Base-by-base conservation (phyloP, 2,888 invertebrate species). In the Harpalus rubripes region DNA sequence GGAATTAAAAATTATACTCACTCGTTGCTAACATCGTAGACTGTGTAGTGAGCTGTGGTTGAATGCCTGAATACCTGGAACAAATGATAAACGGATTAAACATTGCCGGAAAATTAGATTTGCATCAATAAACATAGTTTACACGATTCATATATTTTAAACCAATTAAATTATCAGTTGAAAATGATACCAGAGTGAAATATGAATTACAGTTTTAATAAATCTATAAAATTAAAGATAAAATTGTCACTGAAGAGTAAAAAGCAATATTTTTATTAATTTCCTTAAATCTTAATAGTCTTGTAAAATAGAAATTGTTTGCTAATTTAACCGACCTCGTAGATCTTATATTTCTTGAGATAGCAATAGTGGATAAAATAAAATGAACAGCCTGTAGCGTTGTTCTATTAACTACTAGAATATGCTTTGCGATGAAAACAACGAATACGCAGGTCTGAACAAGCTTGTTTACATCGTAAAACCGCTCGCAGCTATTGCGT, bases 11-110 rank as follows among this genome's bases (percentile, higher is more conserved):
- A 10, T 22, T 0, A 63, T 61, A 95, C 96, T 95, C 91, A 96
- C 96, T 97, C 97, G 92, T 97, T 97, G 90, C 95, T 95, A 92
- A 97, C 96, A 93, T 97, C 97, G 93, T 97, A 97, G 91, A 97
- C 95, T 88, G 97, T 97, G 93, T 97, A 97, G 92, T 96, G 95
- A 89, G 97, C 96, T 89, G 96, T 96, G 92, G 95, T 96, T 87
- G 96, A 96, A 92, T 96, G 94, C 91, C 95, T 94, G 92, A 95
- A 96, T 91, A 96, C 95, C 96, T 97, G 93, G 22, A 63, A 63
- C 63, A 63, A 10, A 63, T 63, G 18, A 63, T 52, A 52, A 52
- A 52, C 44, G 44, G 44, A 52, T 52, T 52, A 52, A 32, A 52
- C 44, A 52, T 52, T 52, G 44, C 32, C 44, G 44, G 10, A 12